These are phyloP conservation scores for Thalassophryne amazonica DNA, from an alignment of 2,797 vertebrate genomes.

Conservation along the genomic window DNA sequence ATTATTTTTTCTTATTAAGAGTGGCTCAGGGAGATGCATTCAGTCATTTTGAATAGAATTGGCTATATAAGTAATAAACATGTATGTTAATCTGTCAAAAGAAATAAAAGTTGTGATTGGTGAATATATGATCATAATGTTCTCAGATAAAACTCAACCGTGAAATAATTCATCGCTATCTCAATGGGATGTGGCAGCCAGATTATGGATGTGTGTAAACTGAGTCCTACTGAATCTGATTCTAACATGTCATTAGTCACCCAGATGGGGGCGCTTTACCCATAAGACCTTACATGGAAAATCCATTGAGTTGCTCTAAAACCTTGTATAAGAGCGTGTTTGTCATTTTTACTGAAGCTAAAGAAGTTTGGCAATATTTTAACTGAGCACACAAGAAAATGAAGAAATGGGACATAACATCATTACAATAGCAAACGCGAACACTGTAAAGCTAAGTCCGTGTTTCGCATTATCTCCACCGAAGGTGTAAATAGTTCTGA, in stretches of 20 bases:
- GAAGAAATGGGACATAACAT: constrained; percentile 7
- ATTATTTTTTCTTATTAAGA: too few species aligned
- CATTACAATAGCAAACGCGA: background rate
- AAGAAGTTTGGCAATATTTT: background rate
- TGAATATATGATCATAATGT: too few species aligned
- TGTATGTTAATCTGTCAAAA: too few species aligned
- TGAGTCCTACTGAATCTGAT: constrained; percentile 16
- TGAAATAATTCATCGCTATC: constrained; percentile 19
- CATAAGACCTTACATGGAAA: too few species aligned
- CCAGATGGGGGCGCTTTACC: too few species aligned
- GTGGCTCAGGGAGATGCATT: too few species aligned
- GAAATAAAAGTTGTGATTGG: too few species aligned
- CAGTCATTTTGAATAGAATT: too few species aligned
- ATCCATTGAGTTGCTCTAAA: background rate
- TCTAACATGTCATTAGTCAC: constrained; percentile 24
- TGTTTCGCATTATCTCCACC: background rate
- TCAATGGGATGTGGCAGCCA: constrained; percentile 27
- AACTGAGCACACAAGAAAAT: background rate
- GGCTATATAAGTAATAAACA: too few species aligned
- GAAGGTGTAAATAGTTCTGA: constrained; percentile 11
- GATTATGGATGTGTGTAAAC: constrained; percentile 28
- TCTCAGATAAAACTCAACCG: background rate
- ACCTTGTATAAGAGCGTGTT: background rate
- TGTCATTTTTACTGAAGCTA: background rate
- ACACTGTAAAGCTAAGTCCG: background rate